phyloP scores from a whole-genome alignment of 2,797 vertebrate species.

The Etheostoma nigrum region DNA sequence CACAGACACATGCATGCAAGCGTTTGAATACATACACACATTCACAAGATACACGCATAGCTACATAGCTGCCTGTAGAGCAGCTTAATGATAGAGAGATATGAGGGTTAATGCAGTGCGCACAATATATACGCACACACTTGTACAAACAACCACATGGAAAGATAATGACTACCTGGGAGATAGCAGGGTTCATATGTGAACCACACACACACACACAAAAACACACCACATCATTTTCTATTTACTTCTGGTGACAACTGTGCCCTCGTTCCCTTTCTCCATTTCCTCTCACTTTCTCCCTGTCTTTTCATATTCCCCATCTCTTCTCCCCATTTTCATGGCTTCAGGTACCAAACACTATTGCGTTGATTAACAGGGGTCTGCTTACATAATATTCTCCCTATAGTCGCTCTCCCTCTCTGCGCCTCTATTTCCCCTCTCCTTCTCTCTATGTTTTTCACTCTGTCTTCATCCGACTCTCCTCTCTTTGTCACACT shows the following conservation, averaged over 20 bases:
- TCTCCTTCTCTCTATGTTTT: slow-evolving; percentile 47
- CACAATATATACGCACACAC: slow-evolving; percentile 50
- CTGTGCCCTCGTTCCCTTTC: slow-evolving; percentile 68
- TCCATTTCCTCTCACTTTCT: slow-evolving; percentile 70
- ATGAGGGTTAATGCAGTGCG: slow-evolving; percentile 73
- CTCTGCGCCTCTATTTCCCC: slow-evolving; percentile 32
- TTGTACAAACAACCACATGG: slow-evolving; percentile 52
- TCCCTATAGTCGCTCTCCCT: slow-evolving; percentile 63
- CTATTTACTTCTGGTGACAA: slow-evolving; percentile 84
- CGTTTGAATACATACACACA: slow-evolving; percentile 17
- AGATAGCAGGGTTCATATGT: slow-evolving; percentile 76
- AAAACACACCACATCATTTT: slow-evolving; percentile 82
- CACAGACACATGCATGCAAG: slow-evolving; percentile 32
- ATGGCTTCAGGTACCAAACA: slow-evolving; percentile 79
- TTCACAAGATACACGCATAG: slow-evolving; percentile 49
- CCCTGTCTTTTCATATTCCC: slow-evolving; percentile 67
- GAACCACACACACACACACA: slow-evolving; percentile 60
- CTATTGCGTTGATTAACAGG: slow-evolving; percentile 82
- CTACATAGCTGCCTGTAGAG: slow-evolving; percentile 38
- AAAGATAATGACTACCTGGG: slow-evolving; percentile 79
- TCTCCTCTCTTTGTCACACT: slow-evolving; percentile 61
- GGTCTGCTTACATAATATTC: slow-evolving; percentile 78
- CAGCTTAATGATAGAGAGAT: slow-evolving; percentile 71
- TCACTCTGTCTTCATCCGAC: slow-evolving; percentile 53
- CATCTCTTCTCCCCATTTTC: slow-evolving; percentile 76